phyloP scores from a whole-genome alignment of 2,888 invertebrate genomes.

The Acrobasis suavella region DNA sequence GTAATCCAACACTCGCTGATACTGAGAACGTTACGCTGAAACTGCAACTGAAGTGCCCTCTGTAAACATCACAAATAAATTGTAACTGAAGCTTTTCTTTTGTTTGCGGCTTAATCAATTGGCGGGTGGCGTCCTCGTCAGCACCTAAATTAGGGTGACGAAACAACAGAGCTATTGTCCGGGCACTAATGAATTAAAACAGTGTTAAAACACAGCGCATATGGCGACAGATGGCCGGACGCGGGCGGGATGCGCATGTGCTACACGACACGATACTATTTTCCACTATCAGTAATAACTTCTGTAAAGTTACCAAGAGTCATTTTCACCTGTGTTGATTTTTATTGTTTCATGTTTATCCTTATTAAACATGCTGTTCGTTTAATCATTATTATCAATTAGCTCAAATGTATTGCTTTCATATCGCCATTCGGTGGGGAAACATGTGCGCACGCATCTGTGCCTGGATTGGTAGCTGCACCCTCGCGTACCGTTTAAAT shows the following conservation, averaged over 20 bases:
- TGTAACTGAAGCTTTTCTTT: slow-evolving; percentile 24
- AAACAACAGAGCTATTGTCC: slow-evolving; percentile 64
- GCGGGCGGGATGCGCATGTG: slow-evolving; percentile 69
- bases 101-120: slow-evolving; percentile 25
- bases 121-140: slow-evolving; percentile 31
- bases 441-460: slow-evolving; percentile 71
- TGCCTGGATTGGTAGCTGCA: slow-evolving; percentile 60
- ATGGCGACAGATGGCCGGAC: slow-evolving; percentile 80
- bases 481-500: slow-evolving; percentile 47
- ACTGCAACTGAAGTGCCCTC: slow-evolving; percentile 43
- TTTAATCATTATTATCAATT: slow-evolving; percentile 38
- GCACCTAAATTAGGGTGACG: slow-evolving; percentile 49
- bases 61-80: slow-evolving; percentile 36
- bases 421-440: slow-evolving; percentile 38
- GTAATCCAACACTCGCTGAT: slow-evolving; percentile 76
- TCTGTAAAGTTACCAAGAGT: slow-evolving; percentile 46
- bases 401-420: slow-evolving; percentile 32
- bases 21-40: slow-evolving; percentile 58
- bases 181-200: slow-evolving; percentile 76
- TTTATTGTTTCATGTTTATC: slow-evolving; percentile 19
- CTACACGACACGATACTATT: slow-evolving; percentile 67
- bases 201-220: slow-evolving; percentile 71
- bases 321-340: slow-evolving; percentile 22
- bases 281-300: slow-evolving; percentile 66
- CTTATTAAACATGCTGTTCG: slow-evolving; percentile 31